phyloP scores from a whole-genome alignment of 2,888 invertebrate genomes.

The Metalampra italica region DNA sequence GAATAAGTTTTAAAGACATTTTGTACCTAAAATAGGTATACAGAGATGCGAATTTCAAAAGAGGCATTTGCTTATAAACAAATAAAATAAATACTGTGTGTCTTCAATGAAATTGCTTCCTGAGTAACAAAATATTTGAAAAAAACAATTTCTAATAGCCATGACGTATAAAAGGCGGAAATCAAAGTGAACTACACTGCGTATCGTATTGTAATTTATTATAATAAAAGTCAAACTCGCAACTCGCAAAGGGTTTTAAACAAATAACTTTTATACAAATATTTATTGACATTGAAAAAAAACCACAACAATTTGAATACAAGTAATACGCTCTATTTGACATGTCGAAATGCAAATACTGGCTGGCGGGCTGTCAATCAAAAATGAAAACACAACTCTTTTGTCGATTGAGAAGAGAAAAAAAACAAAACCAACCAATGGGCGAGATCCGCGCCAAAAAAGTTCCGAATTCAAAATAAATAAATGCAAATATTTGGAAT shows the following conservation, averaged over 20 bases:
- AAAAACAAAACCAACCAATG: not conserved
- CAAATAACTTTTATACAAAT: not conserved
- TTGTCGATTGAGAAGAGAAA: not conserved
- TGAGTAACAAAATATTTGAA: no score
- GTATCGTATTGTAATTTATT: no score
- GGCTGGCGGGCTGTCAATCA: slow-evolving; percentile 6
- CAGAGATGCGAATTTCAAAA: no score
- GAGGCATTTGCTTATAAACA: no score
- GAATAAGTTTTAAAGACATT: no score
- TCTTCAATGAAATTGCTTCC: no score
- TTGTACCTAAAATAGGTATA: no score
- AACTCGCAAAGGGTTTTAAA: not conserved
- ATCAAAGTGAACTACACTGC: no score
- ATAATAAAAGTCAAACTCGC: not conserved
- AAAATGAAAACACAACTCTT: not conserved
- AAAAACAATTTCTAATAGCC: no score
- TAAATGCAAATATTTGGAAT: slow-evolving; percentile 75
- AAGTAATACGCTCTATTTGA: slow-evolving; percentile 2
- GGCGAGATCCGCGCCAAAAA: slow-evolving; percentile 43
- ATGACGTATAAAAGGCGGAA: no score
- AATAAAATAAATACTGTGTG: no score
- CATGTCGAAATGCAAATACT: slow-evolving; percentile 6
- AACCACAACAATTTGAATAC: slow-evolving; percentile 18
- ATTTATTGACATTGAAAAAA: slow-evolving; percentile 11
- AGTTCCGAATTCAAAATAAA: slow-evolving; percentile 66